Base-by-base conservation (phyloP, 2,113 vertebrate genomes). In the Lichenostomus cassidix region DNA sequence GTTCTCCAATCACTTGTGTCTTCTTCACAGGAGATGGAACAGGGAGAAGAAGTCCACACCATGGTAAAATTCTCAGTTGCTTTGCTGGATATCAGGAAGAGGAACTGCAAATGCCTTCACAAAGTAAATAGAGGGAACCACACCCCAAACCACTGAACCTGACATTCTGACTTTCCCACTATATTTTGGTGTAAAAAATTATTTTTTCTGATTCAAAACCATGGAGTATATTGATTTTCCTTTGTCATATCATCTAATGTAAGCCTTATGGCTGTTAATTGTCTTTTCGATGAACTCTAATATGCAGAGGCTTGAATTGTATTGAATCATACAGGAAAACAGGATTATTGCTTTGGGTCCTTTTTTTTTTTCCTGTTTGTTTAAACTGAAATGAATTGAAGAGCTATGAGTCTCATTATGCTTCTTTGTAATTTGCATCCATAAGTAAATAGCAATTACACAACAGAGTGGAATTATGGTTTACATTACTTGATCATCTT, bases 311-410 rank as follows among this genome's bases (percentile, higher is more conserved):
- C 7, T 71, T 83, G 27, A 86, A 83, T 11, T 15, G 3, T 29
- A 76, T 24, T 80, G 75, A 93, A 63, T 63, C 52, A 86, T 8
- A 49, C 6, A 83, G 31, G 62, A 95, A 84, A 83, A 47, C 4
- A 84, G 5, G 12, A 69, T 47, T 37, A 44, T 44, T 69, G 11
- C 9, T 70, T 92, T 41, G 27, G 16, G 10, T 52, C 3, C 8
- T 25, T 25, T 22, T 33, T 35, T n/a, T n/a, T 23, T 35, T 18
- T 9, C 15, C 83, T 91, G 15, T 35, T 80, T 65, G 23, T 82
- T 94, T 87, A 53, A 93, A 91, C 21, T 47, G 20, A 92, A 95
- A 81, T 20, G 89, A 93, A 93, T 65, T 75, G 69, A 85, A 94
- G 37, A 74, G 59, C 64, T 85, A 31, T 65, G 56, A 39, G 5